Evolutionary conservation across 2,888 invertebrate genomes (phyloP).

Genomic region (Diabrotica balteata): DNA sequence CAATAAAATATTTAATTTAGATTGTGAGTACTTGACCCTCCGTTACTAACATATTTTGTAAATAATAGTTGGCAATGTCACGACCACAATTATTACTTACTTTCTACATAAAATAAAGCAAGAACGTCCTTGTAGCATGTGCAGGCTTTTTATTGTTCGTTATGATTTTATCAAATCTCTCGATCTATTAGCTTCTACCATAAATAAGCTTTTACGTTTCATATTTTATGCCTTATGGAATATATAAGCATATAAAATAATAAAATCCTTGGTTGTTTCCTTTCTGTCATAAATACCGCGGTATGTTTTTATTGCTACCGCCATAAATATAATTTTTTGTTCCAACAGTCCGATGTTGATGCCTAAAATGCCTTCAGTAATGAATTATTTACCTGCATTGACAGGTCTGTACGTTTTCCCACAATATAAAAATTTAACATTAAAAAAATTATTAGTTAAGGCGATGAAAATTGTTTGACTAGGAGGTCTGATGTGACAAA

Average conservation of each 20-base stretch:
- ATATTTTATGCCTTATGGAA: slow-evolving; percentile 34
- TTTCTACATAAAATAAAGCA: slow-evolving; percentile 7
- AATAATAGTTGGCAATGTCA: too few relatives aligned
- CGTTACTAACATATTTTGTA: too few relatives aligned
- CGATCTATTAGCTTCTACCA: slow-evolving; percentile 24
- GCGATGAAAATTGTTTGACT: too few relatives aligned
- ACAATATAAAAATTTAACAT: background rate
- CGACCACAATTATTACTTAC: background rate
- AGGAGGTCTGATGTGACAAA: too few relatives aligned
- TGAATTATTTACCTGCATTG: slow-evolving; percentile 21
- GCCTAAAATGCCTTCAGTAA: slow-evolving; percentile 19
- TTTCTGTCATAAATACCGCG: slow-evolving; percentile 34
- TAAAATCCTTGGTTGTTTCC: slow-evolving; percentile 35
- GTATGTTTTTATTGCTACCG: slow-evolving; percentile 30
- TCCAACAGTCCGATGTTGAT: slow-evolving; percentile 15
- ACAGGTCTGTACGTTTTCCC: slow-evolving; percentile 16
- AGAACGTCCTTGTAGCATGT: slow-evolving; percentile 4
- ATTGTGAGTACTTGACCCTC: too few relatives aligned
- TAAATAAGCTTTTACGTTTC: slow-evolving; percentile 33
- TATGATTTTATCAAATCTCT: slow-evolving; percentile 24
- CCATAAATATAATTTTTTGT: slow-evolving; percentile 32
- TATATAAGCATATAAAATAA: slow-evolving; percentile 34
- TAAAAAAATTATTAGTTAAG: too few relatives aligned
- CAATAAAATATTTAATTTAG: too few relatives aligned
- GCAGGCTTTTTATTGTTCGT: slow-evolving; percentile 17